Conservation (phyloP, 2,888 invertebrate species). For the Aleiodes leptofemur region DNA sequence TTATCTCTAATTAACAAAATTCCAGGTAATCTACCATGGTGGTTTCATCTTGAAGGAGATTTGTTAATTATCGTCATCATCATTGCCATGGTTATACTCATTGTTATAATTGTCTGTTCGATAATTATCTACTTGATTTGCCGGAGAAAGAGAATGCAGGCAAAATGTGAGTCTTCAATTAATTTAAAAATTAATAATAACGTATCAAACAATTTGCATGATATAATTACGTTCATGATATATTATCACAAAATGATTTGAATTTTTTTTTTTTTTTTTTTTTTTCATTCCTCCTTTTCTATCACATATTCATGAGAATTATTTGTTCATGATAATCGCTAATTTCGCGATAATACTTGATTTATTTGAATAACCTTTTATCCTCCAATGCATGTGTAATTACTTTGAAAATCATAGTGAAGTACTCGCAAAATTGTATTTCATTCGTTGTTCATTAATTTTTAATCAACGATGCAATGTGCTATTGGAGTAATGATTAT, state of each 20-base stretch:
- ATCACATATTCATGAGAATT: conserved; percentile 16
- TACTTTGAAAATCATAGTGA: conserved; percentile 24
- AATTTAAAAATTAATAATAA: conserved; percentile 16
- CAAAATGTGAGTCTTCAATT: conserved; percentile 84
- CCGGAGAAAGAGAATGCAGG: conserved; percentile 86
- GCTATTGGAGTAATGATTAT: conserved; percentile 9
- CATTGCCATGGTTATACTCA: conserved; percentile 82
- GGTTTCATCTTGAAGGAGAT: conserved; percentile 86
- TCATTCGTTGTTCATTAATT: conserved; percentile 3
- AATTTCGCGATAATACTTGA: conserved; percentile 9
- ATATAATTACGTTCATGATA: conserved; percentile 18
- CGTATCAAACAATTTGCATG: conserved; percentile 19
- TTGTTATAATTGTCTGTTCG: conserved; percentile 87
- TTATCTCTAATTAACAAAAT: conserved; percentile 29
- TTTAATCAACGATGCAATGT: conserved; percentile 13
- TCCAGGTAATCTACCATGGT: conserved; percentile 87
- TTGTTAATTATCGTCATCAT: conserved; percentile 86
- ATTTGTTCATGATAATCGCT: conserved; percentile 23
- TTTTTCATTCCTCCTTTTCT: not conserved
- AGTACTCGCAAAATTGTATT: not conserved
- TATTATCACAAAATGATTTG: conserved; percentile 22
- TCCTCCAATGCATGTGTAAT: conserved; percentile 11
- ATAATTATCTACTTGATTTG: conserved; percentile 91
- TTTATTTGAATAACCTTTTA: conserved; percentile 15
- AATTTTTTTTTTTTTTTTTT: not conserved